Evolutionary conservation across 2,888 invertebrate species (phyloP).

Genomic region (Nomada flava): DNA sequence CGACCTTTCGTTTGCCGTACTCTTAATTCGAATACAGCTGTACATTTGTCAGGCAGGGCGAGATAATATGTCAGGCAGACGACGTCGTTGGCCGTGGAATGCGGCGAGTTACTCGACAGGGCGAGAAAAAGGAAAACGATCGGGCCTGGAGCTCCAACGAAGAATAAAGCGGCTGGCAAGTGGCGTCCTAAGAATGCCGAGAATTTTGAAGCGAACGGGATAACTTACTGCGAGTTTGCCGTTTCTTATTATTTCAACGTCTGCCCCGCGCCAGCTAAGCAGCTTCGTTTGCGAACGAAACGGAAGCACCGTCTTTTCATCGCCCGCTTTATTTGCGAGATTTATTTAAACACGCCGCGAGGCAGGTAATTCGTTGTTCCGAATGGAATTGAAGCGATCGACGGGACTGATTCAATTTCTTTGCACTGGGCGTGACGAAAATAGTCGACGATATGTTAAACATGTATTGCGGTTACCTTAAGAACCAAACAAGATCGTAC

Average conservation of each 20-base stretch:
- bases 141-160: too few species aligned
- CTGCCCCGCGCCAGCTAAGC: background rate
- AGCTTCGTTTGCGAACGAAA: background rate
- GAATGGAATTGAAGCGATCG: background rate
- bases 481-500: background rate
- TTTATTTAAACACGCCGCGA: background rate
- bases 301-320: background rate
- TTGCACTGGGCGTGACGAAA: background rate
- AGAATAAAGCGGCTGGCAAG: background rate
- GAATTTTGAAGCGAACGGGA: conserved; percentile 26
- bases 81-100: conserved; percentile 8
- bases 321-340: background rate
- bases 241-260: conserved; percentile 16
- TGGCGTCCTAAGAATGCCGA: conserved; percentile 15
- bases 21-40: conserved; percentile 12
- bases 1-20: background rate
- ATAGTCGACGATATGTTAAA: background rate
- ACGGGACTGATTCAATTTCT: background rate
- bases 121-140: conserved; percentile 7
- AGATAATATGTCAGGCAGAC: conserved; percentile 14
- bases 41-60: conserved; percentile 7
- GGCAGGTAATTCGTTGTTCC: background rate
- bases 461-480: too few species aligned
- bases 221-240: conserved; percentile 29
- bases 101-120: conserved; percentile 6